Percentiles rank a stretch among this genome's conserved stretches.
Conservation (phyloP, 2,113 vertebrate species). For the Urocitellus parryii region DNA sequence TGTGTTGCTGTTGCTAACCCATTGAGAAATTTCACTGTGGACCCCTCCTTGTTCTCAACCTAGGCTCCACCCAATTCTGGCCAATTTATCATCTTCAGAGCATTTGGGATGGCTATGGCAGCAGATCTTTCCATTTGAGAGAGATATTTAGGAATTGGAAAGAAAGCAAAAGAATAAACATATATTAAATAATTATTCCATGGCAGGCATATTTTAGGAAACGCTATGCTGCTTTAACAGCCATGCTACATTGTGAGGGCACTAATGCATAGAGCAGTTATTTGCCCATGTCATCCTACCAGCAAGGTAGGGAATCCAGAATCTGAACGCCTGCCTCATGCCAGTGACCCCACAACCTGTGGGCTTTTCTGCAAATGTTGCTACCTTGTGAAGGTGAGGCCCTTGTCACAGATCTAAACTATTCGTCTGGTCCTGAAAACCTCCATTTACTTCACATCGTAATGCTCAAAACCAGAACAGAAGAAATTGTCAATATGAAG, state of each 20-base stretch:
- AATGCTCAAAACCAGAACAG: not conserved
- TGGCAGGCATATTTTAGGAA: not conserved
- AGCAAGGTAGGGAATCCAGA: not conserved
- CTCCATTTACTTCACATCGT: not conserved
- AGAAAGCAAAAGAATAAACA: not conserved
- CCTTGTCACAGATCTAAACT: not conserved
- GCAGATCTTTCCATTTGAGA: not conserved
- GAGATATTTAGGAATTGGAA: not conserved
- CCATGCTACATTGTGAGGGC: not conserved
- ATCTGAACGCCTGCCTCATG: not conserved
- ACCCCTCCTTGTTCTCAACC: not conserved
- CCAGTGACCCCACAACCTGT: not conserved
- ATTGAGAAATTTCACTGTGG: not conserved
- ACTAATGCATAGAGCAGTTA: not conserved
- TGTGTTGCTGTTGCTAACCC: not conserved
- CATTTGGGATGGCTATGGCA: not conserved
- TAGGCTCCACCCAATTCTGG: not conserved
- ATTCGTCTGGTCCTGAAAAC: not conserved
- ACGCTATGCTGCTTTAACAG: not conserved
- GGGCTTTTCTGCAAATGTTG: not conserved
- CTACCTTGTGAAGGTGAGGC: not conserved
- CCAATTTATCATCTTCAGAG: not conserved
- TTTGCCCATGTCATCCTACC: not conserved
- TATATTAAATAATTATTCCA: not conserved
- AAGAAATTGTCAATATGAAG: not conserved